These are phyloP conservation scores for Hylaeus anthracinus DNA, from an alignment of 1,140 invertebrate species.

Conservation along the genomic window DNA sequence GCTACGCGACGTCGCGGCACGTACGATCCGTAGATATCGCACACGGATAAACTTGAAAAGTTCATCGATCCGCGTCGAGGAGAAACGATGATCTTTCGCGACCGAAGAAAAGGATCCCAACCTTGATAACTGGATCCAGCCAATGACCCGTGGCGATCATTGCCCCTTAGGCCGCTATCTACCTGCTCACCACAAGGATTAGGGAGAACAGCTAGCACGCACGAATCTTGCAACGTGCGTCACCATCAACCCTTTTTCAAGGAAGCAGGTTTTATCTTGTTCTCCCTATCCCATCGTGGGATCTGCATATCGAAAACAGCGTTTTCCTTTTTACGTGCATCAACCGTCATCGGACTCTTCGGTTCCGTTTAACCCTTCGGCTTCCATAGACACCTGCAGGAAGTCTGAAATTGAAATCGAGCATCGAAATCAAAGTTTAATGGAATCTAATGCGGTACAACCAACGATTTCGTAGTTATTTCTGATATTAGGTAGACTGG, in stretches of 20 bases:
- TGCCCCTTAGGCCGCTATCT: conserved; percentile 55
- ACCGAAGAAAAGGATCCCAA: conserved; percentile 66
- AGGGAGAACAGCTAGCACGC: conserved; percentile 48
- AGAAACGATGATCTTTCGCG: conserved; percentile 57
- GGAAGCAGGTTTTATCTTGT: background rate
- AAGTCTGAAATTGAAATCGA: too few relatives aligned
- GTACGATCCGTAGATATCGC: background rate
- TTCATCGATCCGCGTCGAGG: conserved; percentile 51
- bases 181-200: conserved; percentile 48
- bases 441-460: too few relatives aligned
- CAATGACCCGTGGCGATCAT: conserved; percentile 67
- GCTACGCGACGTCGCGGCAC: too few relatives aligned
- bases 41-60: conserved; percentile 46
- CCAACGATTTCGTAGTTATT: too few relatives aligned
- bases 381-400: too few relatives aligned
- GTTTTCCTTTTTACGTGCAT: too few relatives aligned
- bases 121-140: conserved; percentile 71
- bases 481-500: too few relatives aligned
- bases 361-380: too few relatives aligned
- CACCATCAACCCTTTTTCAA: background rate
- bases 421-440: too few relatives aligned
- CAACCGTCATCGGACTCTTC: too few relatives aligned
- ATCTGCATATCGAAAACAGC: too few relatives aligned
- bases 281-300: too few relatives aligned
- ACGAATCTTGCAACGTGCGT: conserved; percentile 17